These are phyloP conservation scores for Pocillopora meandrina DNA, from an alignment of 92 coral and sea anemone genomes.

Conservation along the genomic window DNA sequence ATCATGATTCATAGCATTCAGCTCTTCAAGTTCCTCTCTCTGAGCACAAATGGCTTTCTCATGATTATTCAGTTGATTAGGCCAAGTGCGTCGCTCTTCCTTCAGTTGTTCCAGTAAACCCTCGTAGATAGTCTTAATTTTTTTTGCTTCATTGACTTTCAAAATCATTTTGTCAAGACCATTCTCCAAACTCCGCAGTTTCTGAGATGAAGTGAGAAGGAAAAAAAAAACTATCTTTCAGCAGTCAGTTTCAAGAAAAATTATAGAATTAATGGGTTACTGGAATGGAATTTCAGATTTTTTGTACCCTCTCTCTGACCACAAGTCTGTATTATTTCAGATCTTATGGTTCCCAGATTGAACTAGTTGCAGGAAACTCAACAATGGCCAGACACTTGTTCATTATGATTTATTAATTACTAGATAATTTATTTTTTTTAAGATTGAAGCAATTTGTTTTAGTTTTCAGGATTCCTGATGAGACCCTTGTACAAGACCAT, in stretches of 20 bases:
- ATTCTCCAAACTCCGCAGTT: conserved; percentile 89
- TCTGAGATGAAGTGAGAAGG: conserved; percentile 35
- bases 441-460: too few species aligned
- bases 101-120: conserved; percentile 82
- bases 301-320: too few species aligned
- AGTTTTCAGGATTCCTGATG: too few species aligned
- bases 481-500: too few species aligned
- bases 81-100: conserved; percentile 97
- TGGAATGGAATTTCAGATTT: too few species aligned
- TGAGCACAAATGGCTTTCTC: conserved; percentile 89
- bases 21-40: conserved; percentile 87
- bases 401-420: too few species aligned
- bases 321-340: too few species aligned
- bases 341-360: too few species aligned
- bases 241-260: not conserved
- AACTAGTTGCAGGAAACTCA: too few species aligned
- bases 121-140: conserved; percentile 89
- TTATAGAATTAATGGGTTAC: not conserved
- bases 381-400: too few species aligned
- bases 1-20: conserved; percentile 94
- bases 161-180: conserved; percentile 92
- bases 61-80: conserved; percentile 86
- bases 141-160: conserved; percentile 88
- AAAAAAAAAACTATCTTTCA: not conserved
- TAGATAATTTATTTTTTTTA: too few species aligned